Evolutionary conservation across 2,797 vertebrate genomes (phyloP).

Genomic region (Fistularia commersonii): DNA sequence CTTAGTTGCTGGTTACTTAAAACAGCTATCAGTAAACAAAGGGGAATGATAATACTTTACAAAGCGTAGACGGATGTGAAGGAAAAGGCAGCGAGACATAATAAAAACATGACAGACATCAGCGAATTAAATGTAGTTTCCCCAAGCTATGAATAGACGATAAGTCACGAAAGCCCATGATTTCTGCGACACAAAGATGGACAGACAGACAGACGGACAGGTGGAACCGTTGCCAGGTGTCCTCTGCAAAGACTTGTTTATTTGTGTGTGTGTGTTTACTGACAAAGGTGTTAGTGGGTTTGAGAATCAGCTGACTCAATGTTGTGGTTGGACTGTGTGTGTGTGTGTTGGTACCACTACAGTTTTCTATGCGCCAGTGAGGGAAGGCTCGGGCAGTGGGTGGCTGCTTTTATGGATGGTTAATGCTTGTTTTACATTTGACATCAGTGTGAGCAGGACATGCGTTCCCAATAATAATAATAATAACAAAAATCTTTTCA

Average conservation of each 20-base stretch:
- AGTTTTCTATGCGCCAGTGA: conserved; percentile 24
- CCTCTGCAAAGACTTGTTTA: conserved; percentile 3
- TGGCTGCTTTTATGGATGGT: conserved; percentile 3
- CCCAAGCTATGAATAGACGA: conserved; percentile 27
- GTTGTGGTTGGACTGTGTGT: conserved; percentile 46
- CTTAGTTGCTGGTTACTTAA: conserved; percentile 19
- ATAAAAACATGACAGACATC: conserved; percentile 25
- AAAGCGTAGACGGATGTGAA: not conserved
- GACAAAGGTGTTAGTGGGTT: conserved; percentile 37
- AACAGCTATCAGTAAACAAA: conserved; percentile 23
- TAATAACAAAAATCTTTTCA: conserved; percentile 11
- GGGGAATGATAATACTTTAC: conserved; percentile 14
- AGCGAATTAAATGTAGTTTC: conserved; percentile 26
- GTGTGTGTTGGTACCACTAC: conserved; percentile 53
- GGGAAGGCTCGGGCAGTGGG: conserved; percentile 21
- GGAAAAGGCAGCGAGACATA: not conserved
- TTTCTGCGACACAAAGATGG: conserved; percentile 7
- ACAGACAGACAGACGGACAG: conserved; percentile 15
- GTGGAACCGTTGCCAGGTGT: conserved; percentile 45
- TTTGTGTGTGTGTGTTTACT: conserved; percentile 41
- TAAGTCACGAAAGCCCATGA: conserved; percentile 36
- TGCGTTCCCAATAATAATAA: conserved; percentile 4
- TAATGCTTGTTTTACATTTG: conserved; percentile 6
- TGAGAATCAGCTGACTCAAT: conserved; percentile 62
- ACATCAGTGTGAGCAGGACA: not conserved